phyloP scores from a whole-genome alignment of 2,113 vertebrate species.

The Lophotis ruficrista region DNA sequence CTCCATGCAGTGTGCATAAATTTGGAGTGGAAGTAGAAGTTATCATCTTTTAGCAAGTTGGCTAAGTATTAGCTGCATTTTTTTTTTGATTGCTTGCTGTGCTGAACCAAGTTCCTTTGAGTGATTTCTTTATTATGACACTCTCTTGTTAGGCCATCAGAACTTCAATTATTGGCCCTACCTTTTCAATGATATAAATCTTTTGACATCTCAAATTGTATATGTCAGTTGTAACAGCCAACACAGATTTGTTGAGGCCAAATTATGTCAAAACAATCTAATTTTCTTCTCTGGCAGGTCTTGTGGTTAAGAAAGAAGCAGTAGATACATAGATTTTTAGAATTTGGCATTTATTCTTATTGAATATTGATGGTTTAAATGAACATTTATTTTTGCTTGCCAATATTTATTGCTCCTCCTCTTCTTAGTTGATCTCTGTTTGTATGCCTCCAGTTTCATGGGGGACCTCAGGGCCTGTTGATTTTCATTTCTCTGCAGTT shows the following conservation, averaged over 20 bases:
- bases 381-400: background rate
- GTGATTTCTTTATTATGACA: conserved; percentile 44
- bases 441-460: background rate
- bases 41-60: conserved; percentile 23
- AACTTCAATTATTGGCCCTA: conserved; percentile 50
- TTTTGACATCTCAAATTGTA: conserved; percentile 69
- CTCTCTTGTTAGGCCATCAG: conserved; percentile 49
- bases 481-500: background rate
- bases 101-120: background rate
- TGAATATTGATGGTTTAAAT: conserved; percentile 33
- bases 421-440: background rate
- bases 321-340: conserved; percentile 7
- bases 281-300: conserved; percentile 46
- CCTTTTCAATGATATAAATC: conserved; percentile 62
- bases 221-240: conserved; percentile 51
- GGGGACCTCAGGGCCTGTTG: background rate
- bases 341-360: conserved; percentile 26
- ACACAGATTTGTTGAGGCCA: conserved; percentile 36
- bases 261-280: conserved; percentile 63
- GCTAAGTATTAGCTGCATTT: conserved; percentile 5
- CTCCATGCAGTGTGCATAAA: background rate
- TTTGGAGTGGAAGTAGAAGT: background rate
- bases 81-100: conserved; percentile 7
- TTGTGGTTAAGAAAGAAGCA: conserved; percentile 37
- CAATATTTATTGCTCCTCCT: background rate